Conservation (phyloP, 2,113 vertebrate species). For the Apaloderma vittatum region DNA sequence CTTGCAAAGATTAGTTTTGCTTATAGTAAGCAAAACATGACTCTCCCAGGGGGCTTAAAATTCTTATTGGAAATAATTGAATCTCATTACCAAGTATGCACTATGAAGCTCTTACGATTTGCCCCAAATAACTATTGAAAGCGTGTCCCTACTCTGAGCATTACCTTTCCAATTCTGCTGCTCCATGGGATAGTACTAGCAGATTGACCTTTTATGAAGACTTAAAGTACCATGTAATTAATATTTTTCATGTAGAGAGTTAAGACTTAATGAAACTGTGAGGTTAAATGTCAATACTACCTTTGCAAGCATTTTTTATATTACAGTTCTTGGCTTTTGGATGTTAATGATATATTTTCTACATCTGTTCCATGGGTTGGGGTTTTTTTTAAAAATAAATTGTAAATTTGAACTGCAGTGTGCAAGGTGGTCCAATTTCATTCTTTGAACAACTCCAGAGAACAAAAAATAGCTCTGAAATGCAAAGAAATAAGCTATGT, state of each 20-base stretch:
- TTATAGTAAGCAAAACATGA: conserved; percentile 43
- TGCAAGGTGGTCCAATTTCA: background rate
- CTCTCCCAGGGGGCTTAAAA: background rate
- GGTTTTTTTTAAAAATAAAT: background rate
- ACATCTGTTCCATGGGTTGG: background rate
- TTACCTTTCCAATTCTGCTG: conserved; percentile 23
- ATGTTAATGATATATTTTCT: background rate
- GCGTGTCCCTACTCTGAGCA: conserved; percentile 5
- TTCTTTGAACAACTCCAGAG: background rate
- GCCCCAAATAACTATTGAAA: conserved; percentile 54
- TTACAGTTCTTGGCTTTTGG: background rate
- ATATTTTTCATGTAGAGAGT: conserved; percentile 56
- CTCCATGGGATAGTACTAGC: background rate
- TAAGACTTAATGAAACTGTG: conserved; percentile 65
- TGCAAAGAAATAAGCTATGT: background rate
- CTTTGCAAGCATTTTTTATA: conserved; percentile 20
- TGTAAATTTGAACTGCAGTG: background rate
- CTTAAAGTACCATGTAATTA: conserved; percentile 71
- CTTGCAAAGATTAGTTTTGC: conserved; percentile 64
- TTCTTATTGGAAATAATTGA: conserved; percentile 71
- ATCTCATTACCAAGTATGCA: conserved; percentile 60
- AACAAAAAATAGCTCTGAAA: conserved; percentile 1
- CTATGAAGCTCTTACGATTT: conserved; percentile 33
- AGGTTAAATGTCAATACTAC: conserved; percentile 61
- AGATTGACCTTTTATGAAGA: conserved; percentile 58